phyloP scores from a whole-genome alignment of 2,113 vertebrate genomes.

The Takifugu flavidus region DNA sequence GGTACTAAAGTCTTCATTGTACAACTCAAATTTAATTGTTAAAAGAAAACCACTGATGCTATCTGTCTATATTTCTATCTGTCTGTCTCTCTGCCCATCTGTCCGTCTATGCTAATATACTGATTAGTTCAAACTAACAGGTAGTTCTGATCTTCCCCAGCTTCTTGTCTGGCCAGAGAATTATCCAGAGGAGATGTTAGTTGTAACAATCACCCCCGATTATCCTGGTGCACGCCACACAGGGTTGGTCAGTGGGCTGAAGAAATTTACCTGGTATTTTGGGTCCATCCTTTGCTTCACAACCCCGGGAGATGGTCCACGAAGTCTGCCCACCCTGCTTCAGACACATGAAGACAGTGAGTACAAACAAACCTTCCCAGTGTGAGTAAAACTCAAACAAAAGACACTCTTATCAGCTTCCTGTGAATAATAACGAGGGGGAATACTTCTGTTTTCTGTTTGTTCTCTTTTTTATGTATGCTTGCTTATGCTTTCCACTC shows the following conservation, averaged over 20 bases:
- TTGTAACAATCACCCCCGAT: slow-evolving; percentile 88
- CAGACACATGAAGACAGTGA: slow-evolving; percentile 91
- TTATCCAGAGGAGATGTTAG: slow-evolving; percentile 71
- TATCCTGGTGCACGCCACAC: slow-evolving; percentile 86
- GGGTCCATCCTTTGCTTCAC: slow-evolving; percentile 90
- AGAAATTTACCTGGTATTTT: slow-evolving; percentile 87
- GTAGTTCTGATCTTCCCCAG: slow-evolving; percentile 48
- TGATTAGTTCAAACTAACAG: not conserved
- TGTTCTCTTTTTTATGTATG: slow-evolving; percentile 30
- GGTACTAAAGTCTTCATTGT: slow-evolving; percentile 44
- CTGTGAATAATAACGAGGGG: slow-evolving; percentile 31
- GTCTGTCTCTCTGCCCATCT: slow-evolving; percentile 7
- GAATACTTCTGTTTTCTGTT: slow-evolving; percentile 12
- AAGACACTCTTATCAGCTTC: slow-evolving; percentile 8
- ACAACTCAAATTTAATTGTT: slow-evolving; percentile 23
- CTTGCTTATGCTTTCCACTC: slow-evolving; percentile 5
- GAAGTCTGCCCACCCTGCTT: slow-evolving; percentile 79
- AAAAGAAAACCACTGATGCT: not conserved
- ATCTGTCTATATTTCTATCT: slow-evolving; percentile 10
- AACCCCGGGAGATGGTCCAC: slow-evolving; percentile 89
- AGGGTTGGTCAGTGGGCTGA: slow-evolving; percentile 81
- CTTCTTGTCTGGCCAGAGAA: slow-evolving; percentile 85
- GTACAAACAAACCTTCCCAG: slow-evolving; percentile 49
- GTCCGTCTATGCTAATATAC: not conserved
- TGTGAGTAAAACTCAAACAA: slow-evolving; percentile 21